Base-by-base conservation (phyloP, 2,113 vertebrate species). In the Plotosus lineatus region DNA sequence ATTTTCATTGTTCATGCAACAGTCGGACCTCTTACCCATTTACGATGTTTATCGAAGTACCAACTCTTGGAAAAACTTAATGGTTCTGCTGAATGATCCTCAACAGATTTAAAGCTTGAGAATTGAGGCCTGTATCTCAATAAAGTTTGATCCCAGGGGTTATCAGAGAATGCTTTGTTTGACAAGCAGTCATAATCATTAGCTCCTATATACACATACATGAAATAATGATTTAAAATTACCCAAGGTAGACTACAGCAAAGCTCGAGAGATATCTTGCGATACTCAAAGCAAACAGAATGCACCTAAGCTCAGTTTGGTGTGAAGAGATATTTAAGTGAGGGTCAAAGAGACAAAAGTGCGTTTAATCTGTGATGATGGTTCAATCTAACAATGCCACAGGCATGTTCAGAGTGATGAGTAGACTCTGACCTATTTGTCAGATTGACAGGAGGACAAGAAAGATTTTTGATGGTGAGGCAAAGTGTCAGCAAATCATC, bases 401-500 rank as follows among this genome's bases (percentile, higher is more conserved):
- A 76, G 26, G 55, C 66, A 51, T 66, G 38, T 66, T 46, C 55
- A 65, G 23, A 44, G 74, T 80, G 28, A 72, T 31, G 42, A 75
- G 46, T 36, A 69, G 38, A 33, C 38, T n/a, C 2, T 31, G 36
- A 66, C 36, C 21, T 26, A 60, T 63, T 66, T n/a, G 17, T 44
- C 51, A 28, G 12, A 44, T 15, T 15, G 21, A 58, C 38, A n/a
- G n/a, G n/a, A n/a, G n/a, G n/a, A n/a, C n/a, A n/a, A n/a, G n/a
- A n/a, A n/a, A n/a, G n/a, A n/a, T n/a, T n/a, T n/a, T n/a, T n/a
- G n/a, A n/a, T n/a, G n/a, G n/a, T n/a, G n/a, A n/a, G n/a, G n/a
- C n/a, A n/a, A n/a, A n/a, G n/a, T n/a, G n/a, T n/a, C n/a, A n/a
- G n/a, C n/a, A n/a, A n/a, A n/a, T n/a, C n/a, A n/a, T n/a, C n/a